Evolutionary conservation across 2,888 invertebrate genomes (phyloP), one percentile per base, ranked within the genome.

Genomic region (Euclidia mi): DNA sequence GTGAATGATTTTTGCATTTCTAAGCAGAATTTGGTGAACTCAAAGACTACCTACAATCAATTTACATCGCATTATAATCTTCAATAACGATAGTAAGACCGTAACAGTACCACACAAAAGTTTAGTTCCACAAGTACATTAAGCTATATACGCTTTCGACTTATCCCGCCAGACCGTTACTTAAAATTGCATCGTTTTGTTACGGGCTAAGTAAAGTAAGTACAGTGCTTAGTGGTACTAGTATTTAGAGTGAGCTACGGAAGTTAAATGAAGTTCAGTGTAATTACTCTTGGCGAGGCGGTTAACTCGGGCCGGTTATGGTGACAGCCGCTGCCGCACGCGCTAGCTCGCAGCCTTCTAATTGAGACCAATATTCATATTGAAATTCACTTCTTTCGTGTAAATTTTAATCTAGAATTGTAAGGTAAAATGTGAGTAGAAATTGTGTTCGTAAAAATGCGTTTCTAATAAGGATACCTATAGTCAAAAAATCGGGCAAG

Each of bases 181-280:
- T 87, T 89, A 87, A 89, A 91, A 90, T 90, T 87, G 89, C 88
- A 87, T 87, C 90, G 86, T 90, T 90, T 88, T 89, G 90, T 88
- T 88, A 88, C 85, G 85, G 83, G 79, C 84, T 88, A 87, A 90
- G 88, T 86, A 84, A 87, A 88, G 89, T 87, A 88, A 89, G 90
- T 89, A 87, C 84, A 82, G 87, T 86, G 85, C 89, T 92, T 90
- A 91, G 90, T 82, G 89, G 89, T 83, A 81, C 85, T 85, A 87
- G 87, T 89, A 89, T 91, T 91, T 88, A 87, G 89, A 87, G 85
- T 82, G 87, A 89, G 91, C 89, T 82, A 86, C 85, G 91, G 88
- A 92, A 92, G 90, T 92, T 92, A 91, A 91, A 92, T 93, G 91
- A 91, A 91, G 88, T 92, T 91, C 85, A 80, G 86, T 88, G 88